Percentiles rank a stretch among this genome's conserved stretches.
phyloP scores from a whole-genome alignment of 2,888 invertebrate species.

The Dendrolimus pini region DNA sequence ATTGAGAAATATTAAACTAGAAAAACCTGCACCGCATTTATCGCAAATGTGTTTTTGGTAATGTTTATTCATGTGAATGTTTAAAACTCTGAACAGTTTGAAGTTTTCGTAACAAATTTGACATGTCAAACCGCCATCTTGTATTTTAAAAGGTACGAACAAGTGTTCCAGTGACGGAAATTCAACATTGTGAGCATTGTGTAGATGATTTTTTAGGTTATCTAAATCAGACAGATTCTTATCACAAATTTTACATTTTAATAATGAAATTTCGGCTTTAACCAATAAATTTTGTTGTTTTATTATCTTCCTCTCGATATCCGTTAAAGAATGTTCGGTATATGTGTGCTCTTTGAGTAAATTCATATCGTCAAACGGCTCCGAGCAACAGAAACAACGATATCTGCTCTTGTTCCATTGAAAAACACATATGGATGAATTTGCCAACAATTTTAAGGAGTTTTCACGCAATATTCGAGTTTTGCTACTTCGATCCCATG shows the following conservation, averaged over 20 bases:
- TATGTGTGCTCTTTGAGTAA: constrained; percentile 39
- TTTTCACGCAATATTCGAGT: constrained; percentile 46
- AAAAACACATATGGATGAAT: constrained; percentile 54
- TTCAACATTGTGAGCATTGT: constrained; percentile 25
- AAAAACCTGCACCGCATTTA: constrained; percentile 55
- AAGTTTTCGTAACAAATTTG: constrained; percentile 50
- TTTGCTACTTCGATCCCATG: constrained; percentile 38
- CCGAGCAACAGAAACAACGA: constrained; percentile 56
- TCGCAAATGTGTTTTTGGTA: constrained; percentile 59
- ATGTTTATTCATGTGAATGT: constrained; percentile 62
- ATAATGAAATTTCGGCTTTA: constrained; percentile 51
- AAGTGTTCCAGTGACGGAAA: constrained; percentile 39
- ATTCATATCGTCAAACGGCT: constrained; percentile 44
- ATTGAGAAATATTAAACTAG: constrained; percentile 52
- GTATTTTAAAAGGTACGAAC: constrained; percentile 53
- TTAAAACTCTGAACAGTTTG: constrained; percentile 40
- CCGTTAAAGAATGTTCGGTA: constrained; percentile 31
- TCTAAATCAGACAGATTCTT: constrained; percentile 23
- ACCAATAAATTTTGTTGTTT: constrained; percentile 48
- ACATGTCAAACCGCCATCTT: constrained; percentile 33
- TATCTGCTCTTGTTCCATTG: constrained; percentile 62
- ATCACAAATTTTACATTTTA: constrained; percentile 48
- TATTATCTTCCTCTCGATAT: constrained; percentile 53
- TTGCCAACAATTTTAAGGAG: constrained; percentile 69
- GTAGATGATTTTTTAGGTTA: constrained; percentile 35